Percentiles rank a stretch among this genome's conserved stretches.
phyloP scores from a whole-genome alignment of 2,888 invertebrate genomes.

The Tetanocera ferruginea region DNA sequence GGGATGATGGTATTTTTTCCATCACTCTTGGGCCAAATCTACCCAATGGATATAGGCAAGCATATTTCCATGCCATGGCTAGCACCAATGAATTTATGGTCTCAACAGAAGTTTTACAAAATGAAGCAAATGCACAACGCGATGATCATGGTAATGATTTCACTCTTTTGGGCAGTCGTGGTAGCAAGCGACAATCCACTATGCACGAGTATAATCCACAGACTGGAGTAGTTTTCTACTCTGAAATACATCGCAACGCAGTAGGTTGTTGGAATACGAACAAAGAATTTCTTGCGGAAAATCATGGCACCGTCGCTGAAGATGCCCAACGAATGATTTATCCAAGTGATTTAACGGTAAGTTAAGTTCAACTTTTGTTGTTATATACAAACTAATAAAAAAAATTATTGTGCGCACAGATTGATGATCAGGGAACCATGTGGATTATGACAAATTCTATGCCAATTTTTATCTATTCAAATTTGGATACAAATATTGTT shows the following conservation, averaged over 20 bases:
- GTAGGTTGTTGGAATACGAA: constrained; percentile 82
- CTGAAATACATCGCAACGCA: constrained; percentile 79
- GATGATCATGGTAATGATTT: constrained; percentile 73
- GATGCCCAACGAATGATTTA: constrained; percentile 77
- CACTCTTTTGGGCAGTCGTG: constrained; percentile 76
- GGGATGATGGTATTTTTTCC: constrained; percentile 86
- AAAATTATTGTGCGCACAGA: constrained; percentile 60
- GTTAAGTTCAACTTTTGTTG: not conserved
- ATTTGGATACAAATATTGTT: constrained; percentile 73
- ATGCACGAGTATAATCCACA: constrained; percentile 77
- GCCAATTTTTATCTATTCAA: constrained; percentile 77
- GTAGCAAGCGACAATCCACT: constrained; percentile 77
- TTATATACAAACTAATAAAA: not conserved
- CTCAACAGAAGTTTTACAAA: constrained; percentile 75
- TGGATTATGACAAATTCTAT: constrained; percentile 80
- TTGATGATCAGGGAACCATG: constrained; percentile 75
- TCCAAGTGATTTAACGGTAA: constrained; percentile 76
- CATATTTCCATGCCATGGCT: constrained; percentile 85
- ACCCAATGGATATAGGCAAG: constrained; percentile 73
- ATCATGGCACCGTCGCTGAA: constrained; percentile 74
- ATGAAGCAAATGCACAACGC: constrained; percentile 72
- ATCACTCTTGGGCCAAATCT: constrained; percentile 74
- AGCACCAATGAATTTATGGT: constrained; percentile 80
- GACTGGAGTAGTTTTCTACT: constrained; percentile 78
- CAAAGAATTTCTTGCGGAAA: constrained; percentile 69